phyloP scores from a whole-genome alignment of 2,888 invertebrate species.

The Perdita meconis region DNA sequence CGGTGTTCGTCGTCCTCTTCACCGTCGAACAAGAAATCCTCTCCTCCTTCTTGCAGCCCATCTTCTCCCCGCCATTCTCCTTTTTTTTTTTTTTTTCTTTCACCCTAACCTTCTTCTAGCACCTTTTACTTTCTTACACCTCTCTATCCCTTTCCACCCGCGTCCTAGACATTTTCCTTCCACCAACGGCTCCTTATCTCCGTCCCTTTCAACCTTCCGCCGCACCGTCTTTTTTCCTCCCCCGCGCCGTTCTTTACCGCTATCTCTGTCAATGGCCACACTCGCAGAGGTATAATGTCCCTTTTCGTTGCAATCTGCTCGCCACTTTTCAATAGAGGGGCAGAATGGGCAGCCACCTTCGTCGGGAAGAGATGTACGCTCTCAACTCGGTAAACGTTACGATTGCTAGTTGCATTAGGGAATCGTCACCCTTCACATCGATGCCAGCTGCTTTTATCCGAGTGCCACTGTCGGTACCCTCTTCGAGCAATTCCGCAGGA shows the following conservation, averaged over 20 bases:
- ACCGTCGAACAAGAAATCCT: constrained; percentile 28
- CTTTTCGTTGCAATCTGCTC: constrained; percentile 75
- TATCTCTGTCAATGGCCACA: constrained; percentile 67
- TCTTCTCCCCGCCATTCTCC: constrained; percentile 16
- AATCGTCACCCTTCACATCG: constrained; percentile 52
- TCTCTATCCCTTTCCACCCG: constrained; percentile 13
- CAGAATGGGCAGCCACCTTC: constrained; percentile 37
- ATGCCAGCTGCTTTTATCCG: constrained; percentile 34
- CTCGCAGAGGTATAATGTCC: constrained; percentile 59
- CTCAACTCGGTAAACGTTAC: constrained; percentile 72
- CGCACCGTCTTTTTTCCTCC: constrained; percentile 6
- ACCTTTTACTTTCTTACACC: constrained; percentile 34
- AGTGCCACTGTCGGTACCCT: constrained; percentile 8
- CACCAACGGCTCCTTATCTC: constrained; percentile 57
- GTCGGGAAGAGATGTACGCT: constrained; percentile 50
- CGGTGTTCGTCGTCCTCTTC: constrained; percentile 27
- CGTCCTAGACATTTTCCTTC: constrained; percentile 49
- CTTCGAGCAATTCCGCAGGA: background rate
- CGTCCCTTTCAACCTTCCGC: constrained; percentile 47
- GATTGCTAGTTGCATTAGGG: constrained; percentile 64
- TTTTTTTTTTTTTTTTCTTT: constrained; percentile 4
- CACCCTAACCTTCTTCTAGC: constrained; percentile 3
- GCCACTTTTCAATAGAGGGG: constrained; percentile 64
- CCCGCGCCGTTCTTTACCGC: constrained; percentile 48
- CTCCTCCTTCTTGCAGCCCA: constrained; percentile 5